These are phyloP conservation scores for Albula glossodonta DNA, from an alignment of 2,113 vertebrate species.

Conservation along the genomic window DNA sequence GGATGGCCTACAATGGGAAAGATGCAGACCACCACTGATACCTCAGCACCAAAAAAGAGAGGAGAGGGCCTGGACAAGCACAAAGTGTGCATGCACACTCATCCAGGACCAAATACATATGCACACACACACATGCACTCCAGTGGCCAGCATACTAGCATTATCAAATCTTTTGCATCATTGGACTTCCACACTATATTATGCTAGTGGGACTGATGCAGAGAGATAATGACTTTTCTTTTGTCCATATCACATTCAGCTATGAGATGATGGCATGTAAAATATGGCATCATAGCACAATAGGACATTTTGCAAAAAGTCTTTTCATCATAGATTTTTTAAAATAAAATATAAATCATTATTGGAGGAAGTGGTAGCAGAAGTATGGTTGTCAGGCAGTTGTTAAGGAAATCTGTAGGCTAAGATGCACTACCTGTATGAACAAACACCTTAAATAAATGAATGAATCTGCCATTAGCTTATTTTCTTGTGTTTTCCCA, in stretches of 20 bases:
- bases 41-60: neutral
- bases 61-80: neutral
- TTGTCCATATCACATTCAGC: no score
- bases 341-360: neutral
- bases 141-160: no score
- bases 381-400: neutral
- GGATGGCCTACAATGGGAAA: conserved; percentile 63
- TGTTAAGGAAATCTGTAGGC: neutral
- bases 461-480: neutral
- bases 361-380: neutral
- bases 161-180: no score
- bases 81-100: neutral
- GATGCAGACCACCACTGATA: neutral
- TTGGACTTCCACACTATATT: no score
- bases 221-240: no score
- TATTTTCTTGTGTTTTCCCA: no score
- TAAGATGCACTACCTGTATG: neutral
- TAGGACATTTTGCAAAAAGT: no score
- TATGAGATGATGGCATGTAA: no score
- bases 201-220: no score
- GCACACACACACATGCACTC: neutral
- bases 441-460: neutral
- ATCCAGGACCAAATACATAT: neutral
- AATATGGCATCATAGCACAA: no score
- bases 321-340: no score